These are phyloP conservation scores for Sebastes steindachneri DNA, from an alignment of 2,797 vertebrate species.

Conservation along the genomic window DNA sequence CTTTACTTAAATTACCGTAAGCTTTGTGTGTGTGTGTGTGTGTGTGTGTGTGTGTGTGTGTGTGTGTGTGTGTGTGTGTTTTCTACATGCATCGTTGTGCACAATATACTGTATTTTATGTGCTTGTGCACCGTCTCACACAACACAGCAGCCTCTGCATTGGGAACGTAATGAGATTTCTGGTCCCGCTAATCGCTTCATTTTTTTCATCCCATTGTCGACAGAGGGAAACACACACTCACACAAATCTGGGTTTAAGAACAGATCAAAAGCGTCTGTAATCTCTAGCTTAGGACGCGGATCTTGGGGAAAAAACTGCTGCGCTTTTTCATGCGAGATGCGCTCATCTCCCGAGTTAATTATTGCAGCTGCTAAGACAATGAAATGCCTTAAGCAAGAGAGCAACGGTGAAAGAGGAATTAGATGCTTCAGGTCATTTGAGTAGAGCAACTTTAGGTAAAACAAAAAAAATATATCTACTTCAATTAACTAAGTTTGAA, in stretches of 20 bases:
- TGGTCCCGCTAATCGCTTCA: conserved; percentile 61
- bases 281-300: conserved; percentile 64
- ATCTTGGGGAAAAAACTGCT: conserved; percentile 43
- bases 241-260: conserved; percentile 69
- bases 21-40: not conserved
- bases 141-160: conserved; percentile 32
- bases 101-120: conserved; percentile 4
- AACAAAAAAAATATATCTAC: conserved; percentile 8
- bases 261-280: conserved; percentile 70
- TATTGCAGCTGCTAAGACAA: conserved; percentile 59
- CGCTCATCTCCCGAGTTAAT: conserved; percentile 65
- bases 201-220: conserved; percentile 52
- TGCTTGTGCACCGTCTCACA: conserved; percentile 21
- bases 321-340: conserved; percentile 31
- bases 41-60: not conserved
- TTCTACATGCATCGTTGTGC: conserved; percentile 11
- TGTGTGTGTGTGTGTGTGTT: not conserved
- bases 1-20: conserved; percentile 30
- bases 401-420: conserved; percentile 13
- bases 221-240: conserved; percentile 45
- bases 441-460: conserved; percentile 38
- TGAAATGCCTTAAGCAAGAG: conserved; percentile 39
- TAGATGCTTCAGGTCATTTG: conserved; percentile 42
- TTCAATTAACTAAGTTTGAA: conserved; percentile 37
- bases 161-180: conserved; percentile 68